These are phyloP conservation scores for Plectropomus leopardus DNA, from an alignment of 2,113 vertebrate genomes.

Conservation along the genomic window DNA sequence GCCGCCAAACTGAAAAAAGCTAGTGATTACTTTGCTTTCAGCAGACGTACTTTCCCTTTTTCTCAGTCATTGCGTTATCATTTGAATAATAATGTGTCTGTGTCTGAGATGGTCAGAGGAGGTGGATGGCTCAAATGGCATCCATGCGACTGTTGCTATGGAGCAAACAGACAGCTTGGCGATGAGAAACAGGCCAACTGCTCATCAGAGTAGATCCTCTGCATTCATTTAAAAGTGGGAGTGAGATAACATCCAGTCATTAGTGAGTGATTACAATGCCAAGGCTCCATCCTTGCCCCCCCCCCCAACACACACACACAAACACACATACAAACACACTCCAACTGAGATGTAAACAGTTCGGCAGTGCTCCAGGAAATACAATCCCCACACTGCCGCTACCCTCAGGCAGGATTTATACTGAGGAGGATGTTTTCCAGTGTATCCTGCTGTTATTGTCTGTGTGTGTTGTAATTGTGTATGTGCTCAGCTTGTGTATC, in stretches of 20 bases:
- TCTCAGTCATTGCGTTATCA: conserved; percentile 7
- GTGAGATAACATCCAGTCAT: conserved; percentile 82
- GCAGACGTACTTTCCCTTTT: not conserved
- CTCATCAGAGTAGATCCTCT: conserved; percentile 65
- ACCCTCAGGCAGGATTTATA: conserved; percentile 79
- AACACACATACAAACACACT: conserved; percentile 46
- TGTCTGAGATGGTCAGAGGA: conserved; percentile 43
- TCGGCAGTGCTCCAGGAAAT: conserved; percentile 79
- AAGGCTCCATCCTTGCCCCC: conserved; percentile 61
- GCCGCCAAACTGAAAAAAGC: not conserved
- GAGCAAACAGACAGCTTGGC: conserved; percentile 57
- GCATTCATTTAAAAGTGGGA: conserved; percentile 78
- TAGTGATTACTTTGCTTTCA: conserved; percentile 23
- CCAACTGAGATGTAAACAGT: conserved; percentile 78
- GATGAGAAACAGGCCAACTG: conserved; percentile 73
- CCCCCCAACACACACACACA: conserved; percentile 18
- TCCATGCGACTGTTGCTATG: conserved; percentile 70
- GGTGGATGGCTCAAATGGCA: conserved; percentile 52
- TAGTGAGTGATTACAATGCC: conserved; percentile 81
- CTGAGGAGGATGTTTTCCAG: conserved; percentile 75
- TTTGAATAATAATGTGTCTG: conserved; percentile 39
- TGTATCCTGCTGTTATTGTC: conserved; percentile 61
- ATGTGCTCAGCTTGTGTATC: conserved; percentile 37
- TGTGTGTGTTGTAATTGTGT: conserved; percentile 30
- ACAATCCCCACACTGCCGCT: conserved; percentile 73